Base-by-base conservation (phyloP, 2,113 vertebrate genomes). In the Archilochus colubris region DNA sequence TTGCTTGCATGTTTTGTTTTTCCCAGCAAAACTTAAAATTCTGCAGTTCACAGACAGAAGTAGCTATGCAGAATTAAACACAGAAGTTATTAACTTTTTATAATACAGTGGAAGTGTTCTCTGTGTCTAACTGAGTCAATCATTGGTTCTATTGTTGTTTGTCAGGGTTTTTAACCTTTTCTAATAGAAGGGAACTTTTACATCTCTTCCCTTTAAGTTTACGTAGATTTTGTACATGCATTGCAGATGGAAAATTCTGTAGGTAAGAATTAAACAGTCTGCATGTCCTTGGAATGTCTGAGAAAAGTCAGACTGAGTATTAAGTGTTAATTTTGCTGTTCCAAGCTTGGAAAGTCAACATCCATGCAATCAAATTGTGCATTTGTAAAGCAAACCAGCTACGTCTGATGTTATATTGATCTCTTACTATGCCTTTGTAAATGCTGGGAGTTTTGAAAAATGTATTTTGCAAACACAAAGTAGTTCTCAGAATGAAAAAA, bases 201-300 rank as follows among this genome's bases (percentile, higher is more conserved):
- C 4, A 18, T 36, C 6, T 66, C 20, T 78, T 82, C 36, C 16
- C 40, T 82, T 61, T 19, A 66, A 44, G 10, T 86, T 89, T 48
- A 27, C 6, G 3, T 17, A 48, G 22, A 50, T 67, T 89, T 55
- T 75, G 14, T 68, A 44, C 4, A 2, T 9, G 3, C 0, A 0
- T 31, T 66, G 15, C 27, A 38, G 31, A 31, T 63, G 15, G 10
- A 2, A 85, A 46, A 4, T 17, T 53, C 62, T 80, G 15, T 57
- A 21, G 3, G 3, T 76, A 50, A 82, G 36, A 63, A 70, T 44
- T 51, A 67, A 76, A 57, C 14, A 55, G 11, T 38, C 25, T 83
- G 6, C 5, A 8, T 14, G 17, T 66, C 55, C 48, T 70, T 89
- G 20, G 43, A 75, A 55, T 30, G 15, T 23, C 59, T 91, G 28